phyloP scores from a whole-genome alignment of 2,888 invertebrate species.

The Oligia strigilis region DNA sequence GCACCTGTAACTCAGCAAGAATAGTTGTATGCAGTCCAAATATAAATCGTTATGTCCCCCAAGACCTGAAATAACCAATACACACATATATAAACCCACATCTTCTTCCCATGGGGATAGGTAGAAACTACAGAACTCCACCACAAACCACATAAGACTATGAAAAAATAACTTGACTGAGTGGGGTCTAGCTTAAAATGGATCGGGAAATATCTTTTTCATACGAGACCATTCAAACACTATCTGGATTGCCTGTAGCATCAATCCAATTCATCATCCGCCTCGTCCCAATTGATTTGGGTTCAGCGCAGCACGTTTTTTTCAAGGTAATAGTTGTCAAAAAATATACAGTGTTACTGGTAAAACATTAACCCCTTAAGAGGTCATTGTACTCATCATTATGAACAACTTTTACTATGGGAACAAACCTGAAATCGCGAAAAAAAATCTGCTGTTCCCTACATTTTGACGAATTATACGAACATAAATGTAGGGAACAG shows the following conservation, averaged over 20 bases:
- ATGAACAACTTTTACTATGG: no score
- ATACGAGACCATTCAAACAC: neutral
- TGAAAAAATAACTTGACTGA: neutral
- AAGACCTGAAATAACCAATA: neutral
- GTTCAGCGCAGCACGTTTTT: neutral
- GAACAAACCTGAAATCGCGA: no score
- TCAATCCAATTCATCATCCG: constrained; percentile 5
- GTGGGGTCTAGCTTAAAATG: neutral
- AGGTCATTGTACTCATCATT: no score
- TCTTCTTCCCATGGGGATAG: neutral
- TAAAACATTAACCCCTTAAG: no score
- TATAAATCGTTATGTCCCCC: neutral
- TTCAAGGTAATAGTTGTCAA: neutral
- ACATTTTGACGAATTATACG: no score
- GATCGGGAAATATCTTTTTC: neutral
- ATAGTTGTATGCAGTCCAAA: neutral
- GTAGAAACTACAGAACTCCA: neutral
- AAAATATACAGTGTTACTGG: no score
- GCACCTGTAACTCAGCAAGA: neutral
- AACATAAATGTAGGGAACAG: no score
- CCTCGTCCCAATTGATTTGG: neutral
- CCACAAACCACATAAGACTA: neutral
- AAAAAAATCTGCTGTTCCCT: no score
- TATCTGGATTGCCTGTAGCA: neutral
- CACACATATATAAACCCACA: neutral